These are phyloP conservation scores for Eupeodes luniger DNA, from an alignment of 2,888 invertebrate species.

Conservation along the genomic window DNA sequence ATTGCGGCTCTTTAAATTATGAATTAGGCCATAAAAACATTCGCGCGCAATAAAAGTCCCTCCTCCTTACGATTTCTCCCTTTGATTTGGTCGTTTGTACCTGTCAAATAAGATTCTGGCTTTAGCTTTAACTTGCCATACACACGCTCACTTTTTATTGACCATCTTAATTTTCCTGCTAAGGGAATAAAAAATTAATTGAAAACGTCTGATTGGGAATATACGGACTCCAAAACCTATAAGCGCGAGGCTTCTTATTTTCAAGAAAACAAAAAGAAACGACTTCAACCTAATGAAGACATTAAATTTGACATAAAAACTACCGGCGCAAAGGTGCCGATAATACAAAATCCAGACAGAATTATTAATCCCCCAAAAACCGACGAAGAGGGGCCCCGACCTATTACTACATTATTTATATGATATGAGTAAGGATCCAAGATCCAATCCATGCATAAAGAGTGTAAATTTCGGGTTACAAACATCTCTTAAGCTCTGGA, in stretches of 20 bases:
- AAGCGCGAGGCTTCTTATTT: conserved; percentile 4
- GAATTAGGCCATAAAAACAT: conserved; percentile 74
- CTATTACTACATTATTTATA: conserved; percentile 11
- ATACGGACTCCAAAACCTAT: too few relatives aligned
- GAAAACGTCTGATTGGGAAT: conserved; percentile 71
- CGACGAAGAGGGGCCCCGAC: background rate
- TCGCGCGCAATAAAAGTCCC: conserved; percentile 62
- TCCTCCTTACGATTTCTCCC: conserved; percentile 1
- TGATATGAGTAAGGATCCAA: conserved; percentile 52
- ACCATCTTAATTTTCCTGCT: conserved; percentile 65
- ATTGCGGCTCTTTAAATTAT: conserved; percentile 58
- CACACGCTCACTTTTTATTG: conserved; percentile 45
- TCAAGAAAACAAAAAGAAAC: conserved; percentile 14
- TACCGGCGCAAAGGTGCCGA: conserved; percentile 66
- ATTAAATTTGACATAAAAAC: conserved; percentile 71
- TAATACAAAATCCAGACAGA: conserved; percentile 44
- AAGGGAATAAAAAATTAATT: conserved; percentile 73
- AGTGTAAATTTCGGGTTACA: conserved; percentile 64
- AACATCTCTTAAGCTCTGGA: conserved; percentile 55
- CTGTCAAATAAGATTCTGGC: conserved; percentile 43
- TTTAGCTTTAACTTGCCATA: background rate
- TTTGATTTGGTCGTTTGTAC: conserved; percentile 49
- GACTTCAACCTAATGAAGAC: conserved; percentile 71
- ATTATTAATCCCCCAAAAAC: conserved; percentile 62
- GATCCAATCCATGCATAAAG: conserved; percentile 7